These are phyloP conservation scores for Odontomachus brunneus DNA, from an alignment of 1,140 invertebrate genomes.

Conservation along the genomic window DNA sequence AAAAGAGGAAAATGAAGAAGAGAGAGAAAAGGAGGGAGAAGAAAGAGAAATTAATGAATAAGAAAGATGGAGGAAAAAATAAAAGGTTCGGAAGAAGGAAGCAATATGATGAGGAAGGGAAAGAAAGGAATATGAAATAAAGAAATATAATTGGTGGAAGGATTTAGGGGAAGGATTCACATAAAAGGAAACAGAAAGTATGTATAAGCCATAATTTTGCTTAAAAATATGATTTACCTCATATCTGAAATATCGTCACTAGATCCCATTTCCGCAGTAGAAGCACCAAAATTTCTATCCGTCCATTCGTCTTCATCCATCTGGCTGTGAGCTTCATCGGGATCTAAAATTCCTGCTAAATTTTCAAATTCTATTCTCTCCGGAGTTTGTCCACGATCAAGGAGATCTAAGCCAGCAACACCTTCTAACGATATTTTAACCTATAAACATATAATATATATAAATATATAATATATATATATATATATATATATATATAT, in stretches of 20 bases:
- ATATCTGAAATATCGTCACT: constrained; percentile 91
- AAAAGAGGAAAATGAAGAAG: no score
- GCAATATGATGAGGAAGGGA: no score
- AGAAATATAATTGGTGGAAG: no score
- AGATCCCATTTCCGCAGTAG: constrained; percentile 89
- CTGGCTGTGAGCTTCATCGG: constrained; percentile 91
- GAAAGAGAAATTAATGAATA: no score
- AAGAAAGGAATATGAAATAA: no score
- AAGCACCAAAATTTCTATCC: constrained; percentile 94
- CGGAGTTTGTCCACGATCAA: constrained; percentile 90
- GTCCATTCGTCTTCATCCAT: constrained; percentile 98
- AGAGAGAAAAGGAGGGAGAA: no score
- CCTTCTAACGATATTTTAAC: constrained; percentile 81
- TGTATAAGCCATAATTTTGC: constrained; percentile 16
- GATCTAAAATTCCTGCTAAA: constrained; percentile 87
- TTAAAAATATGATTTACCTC: constrained; percentile 82
- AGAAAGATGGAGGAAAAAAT: no score
- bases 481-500: no score
- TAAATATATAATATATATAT: no score
- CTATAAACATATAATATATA: constrained; percentile 67
- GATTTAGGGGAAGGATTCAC: no score
- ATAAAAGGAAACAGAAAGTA: background rate
- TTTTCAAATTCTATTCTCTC: constrained; percentile 93
- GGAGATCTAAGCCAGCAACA: constrained; percentile 86
- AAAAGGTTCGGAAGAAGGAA: no score